These are phyloP conservation scores for Bruchidius siliquastri DNA, from an alignment of 2,888 invertebrate genomes.

Conservation along the genomic window DNA sequence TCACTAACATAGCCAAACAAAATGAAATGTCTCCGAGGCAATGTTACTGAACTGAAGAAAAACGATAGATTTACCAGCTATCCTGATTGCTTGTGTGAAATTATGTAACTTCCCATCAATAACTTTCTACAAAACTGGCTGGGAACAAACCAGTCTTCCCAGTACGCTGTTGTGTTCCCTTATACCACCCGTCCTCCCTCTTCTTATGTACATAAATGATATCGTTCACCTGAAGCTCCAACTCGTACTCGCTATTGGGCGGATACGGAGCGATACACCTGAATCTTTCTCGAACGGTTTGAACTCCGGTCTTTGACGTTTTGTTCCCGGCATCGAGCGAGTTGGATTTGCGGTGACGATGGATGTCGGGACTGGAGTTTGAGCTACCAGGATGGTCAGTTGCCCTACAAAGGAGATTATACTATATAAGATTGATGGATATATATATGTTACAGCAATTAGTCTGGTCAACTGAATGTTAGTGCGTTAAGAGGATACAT, in stretches of 20 bases:
- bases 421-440: no score
- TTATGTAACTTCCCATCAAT: slow-evolving; percentile 16
- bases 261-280: slow-evolving; percentile 92
- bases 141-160: slow-evolving; percentile 93
- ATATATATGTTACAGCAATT: no score
- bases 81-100: background rate
- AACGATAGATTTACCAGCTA: background rate
- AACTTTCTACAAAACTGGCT: slow-evolving; percentile 73
- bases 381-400: slow-evolving; percentile 38
- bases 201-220: slow-evolving; percentile 88
- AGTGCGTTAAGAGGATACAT: no score
- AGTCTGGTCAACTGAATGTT: no score
- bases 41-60: no score
- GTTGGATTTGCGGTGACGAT: slow-evolving; percentile 67
- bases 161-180: slow-evolving; percentile 84
- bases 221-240: slow-evolving; percentile 86
- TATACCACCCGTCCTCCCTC: slow-evolving; percentile 93
- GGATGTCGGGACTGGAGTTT: slow-evolving; percentile 42
- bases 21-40: no score
- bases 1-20: no score
- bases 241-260: slow-evolving; percentile 87
- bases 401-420: background rate
- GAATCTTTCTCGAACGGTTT: slow-evolving; percentile 56
- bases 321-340: slow-evolving; percentile 68
- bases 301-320: slow-evolving; percentile 34